phyloP scores from a whole-genome alignment of 2,888 invertebrate species.

The Homarus gammarus region DNA sequence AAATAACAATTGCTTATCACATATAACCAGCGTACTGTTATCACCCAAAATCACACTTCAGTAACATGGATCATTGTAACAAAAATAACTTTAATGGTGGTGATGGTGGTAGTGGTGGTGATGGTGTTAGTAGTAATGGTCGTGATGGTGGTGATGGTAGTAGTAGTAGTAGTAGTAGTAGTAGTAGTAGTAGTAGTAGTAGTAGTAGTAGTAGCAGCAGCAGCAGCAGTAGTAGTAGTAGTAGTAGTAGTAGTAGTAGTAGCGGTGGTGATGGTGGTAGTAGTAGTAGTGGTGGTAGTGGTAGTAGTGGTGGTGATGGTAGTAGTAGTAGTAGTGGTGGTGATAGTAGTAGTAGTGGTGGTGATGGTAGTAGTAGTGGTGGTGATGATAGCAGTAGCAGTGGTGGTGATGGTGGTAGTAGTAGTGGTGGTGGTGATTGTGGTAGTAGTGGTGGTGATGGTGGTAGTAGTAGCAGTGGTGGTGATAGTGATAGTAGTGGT shows the following conservation, averaged over 20 bases:
- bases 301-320: background rate
- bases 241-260: background rate
- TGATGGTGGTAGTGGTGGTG: no score
- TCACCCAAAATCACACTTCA: no score
- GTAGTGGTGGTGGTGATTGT: background rate
- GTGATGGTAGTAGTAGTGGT: background rate
- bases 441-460: no score
- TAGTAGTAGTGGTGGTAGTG: background rate
- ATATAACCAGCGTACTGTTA: no score
- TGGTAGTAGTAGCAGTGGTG: background rate
- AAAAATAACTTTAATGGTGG: no score
- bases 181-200: constrained; percentile 4
- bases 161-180: background rate
- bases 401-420: background rate
- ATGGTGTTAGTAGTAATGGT: no score
- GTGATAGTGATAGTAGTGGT: background rate
- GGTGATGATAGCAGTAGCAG: background rate
- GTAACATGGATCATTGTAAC: no score
- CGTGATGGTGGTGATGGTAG: no score
- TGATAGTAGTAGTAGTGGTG: constrained; percentile 2
- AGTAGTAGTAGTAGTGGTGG: background rate
- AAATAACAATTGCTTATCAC: no score
- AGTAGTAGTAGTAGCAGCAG: background rate
- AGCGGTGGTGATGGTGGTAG: background rate
- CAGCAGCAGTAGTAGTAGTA: background rate